Evolutionary conservation across 2,113 vertebrate genomes (phyloP).

Genomic region (Etheostoma spectabile): DNA sequence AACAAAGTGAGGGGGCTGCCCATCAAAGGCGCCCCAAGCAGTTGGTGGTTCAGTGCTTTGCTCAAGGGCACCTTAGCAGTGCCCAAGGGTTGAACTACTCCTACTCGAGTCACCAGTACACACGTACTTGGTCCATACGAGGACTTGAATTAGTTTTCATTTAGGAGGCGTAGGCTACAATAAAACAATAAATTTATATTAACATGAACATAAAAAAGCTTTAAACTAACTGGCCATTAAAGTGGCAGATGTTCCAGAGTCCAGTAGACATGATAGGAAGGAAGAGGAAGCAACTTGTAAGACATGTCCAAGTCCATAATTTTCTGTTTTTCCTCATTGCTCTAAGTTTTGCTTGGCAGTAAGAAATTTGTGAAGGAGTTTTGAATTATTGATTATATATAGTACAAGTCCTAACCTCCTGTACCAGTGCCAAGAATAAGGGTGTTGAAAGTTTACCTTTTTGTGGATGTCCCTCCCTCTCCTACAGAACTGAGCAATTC

Average conservation of each 20-base stretch:
- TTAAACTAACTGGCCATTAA: background rate
- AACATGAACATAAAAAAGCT: background rate
- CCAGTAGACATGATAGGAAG: background rate
- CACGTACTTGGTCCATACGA: no score
- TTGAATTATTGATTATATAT: background rate
- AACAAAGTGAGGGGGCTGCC: no score
- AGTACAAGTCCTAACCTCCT: background rate
- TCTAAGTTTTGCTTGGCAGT: background rate
- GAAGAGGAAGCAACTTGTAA: background rate
- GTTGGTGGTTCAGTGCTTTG: no score
- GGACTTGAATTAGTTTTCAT: background rate
- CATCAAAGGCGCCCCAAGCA: no score
- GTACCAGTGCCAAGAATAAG: background rate
- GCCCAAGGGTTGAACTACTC: no score
- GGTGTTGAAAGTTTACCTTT: background rate
- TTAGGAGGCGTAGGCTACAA: background rate
- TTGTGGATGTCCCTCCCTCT: no score
- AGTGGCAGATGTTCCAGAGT: slow-evolving; percentile 6
- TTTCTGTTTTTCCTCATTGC: background rate
- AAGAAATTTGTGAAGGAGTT: background rate
- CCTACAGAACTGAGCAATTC: background rate
- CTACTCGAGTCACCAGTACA: no score
- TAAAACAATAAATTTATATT: background rate
- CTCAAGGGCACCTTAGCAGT: no score
- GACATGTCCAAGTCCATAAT: background rate